These are phyloP conservation scores for Chelon labrosus DNA, from an alignment of 2,797 vertebrate species.

Conservation along the genomic window DNA sequence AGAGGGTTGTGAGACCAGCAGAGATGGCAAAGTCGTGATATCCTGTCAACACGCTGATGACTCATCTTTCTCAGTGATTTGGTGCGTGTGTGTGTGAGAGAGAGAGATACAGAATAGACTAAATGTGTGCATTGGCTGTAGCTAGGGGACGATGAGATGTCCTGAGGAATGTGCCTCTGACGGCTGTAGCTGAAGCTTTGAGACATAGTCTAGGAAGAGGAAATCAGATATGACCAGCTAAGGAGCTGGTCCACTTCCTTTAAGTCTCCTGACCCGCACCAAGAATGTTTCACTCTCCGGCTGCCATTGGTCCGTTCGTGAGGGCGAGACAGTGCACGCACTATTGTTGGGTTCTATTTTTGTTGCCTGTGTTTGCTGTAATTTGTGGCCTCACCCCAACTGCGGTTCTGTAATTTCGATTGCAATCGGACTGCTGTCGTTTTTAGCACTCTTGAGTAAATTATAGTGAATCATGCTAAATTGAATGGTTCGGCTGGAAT, in stretches of 20 bases:
- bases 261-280: conserved; percentile 51
- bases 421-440: conserved; percentile 71
- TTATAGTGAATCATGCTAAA: conserved; percentile 83
- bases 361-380: conserved; percentile 74
- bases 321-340: conserved; percentile 67
- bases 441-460: conserved; percentile 81
- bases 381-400: conserved; percentile 81
- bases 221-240: conserved; percentile 77
- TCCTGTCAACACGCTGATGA: conserved; percentile 38
- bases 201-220: conserved; percentile 64
- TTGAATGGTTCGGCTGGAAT: conserved; percentile 73
- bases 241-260: conserved; percentile 76
- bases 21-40: conserved; percentile 58
- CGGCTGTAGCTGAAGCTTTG: conserved; percentile 31
- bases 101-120: conserved; percentile 6
- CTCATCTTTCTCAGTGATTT: conserved; percentile 3
- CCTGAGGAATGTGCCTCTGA: conserved; percentile 52
- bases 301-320: conserved; percentile 47
- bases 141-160: conserved; percentile 22
- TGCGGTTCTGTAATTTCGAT: conserved; percentile 77
- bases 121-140: conserved; percentile 21
- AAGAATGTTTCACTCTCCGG: conserved; percentile 59
- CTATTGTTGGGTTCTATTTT: conserved; percentile 82
- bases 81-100: conserved; percentile 12
- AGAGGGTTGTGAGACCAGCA: conserved; percentile 57